Base-by-base conservation (phyloP, 1,140 invertebrate genomes). In the Lethrus apterus region DNA sequence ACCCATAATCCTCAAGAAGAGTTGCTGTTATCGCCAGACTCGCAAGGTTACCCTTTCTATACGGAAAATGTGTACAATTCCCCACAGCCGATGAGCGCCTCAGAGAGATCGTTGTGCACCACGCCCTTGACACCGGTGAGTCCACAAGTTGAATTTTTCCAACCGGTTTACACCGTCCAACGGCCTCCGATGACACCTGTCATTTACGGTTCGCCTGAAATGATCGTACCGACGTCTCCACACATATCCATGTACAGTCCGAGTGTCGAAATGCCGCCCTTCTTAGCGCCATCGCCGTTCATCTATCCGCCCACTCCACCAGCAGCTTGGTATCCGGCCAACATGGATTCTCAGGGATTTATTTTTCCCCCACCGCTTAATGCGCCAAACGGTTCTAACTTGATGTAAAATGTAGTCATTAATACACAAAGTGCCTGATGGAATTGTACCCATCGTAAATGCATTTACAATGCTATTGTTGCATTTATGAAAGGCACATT, bases 311-410 rank as follows among this genome's bases (percentile, higher is more conserved):
- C 54, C 7, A 59, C 56, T 7, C 55, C 56, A 3, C 50, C 54
- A 1, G 17, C 54, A 3, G 41, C 57, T 10, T 59, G 60, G 59
- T 61, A 59, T 43, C 52, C 55, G 15, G 19, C 52, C 4, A 46
- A 46, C 11, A 47, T 60, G 13, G 59, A 58, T 38, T 48, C 59
- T 4, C 60, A 63, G 38, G 61, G 61, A 15, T 65, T 65, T 26
- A 52, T 63, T 47, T 65, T 65, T 38, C 62, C 62, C 2, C 44
- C 57, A 13, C 40, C 52, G 7, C 21, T 38, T 38, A 38, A 3
- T 9, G 3, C 35, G 35, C 18, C 20, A 10, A 20, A 38, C 33
- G 33, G n/a, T n/a, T n/a, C n/a, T n/a, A n/a, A n/a, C n/a, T n/a
- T n/a, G n/a, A n/a, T n/a, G n/a, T n/a, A n/a, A n/a, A n/a, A n/a